Percentiles rank a stretch among this genome's conserved stretches.
These are phyloP conservation scores for Mesorhabditis spiculigera DNA, from an alignment of 2,888 invertebrate species.

Conservation along the genomic window DNA sequence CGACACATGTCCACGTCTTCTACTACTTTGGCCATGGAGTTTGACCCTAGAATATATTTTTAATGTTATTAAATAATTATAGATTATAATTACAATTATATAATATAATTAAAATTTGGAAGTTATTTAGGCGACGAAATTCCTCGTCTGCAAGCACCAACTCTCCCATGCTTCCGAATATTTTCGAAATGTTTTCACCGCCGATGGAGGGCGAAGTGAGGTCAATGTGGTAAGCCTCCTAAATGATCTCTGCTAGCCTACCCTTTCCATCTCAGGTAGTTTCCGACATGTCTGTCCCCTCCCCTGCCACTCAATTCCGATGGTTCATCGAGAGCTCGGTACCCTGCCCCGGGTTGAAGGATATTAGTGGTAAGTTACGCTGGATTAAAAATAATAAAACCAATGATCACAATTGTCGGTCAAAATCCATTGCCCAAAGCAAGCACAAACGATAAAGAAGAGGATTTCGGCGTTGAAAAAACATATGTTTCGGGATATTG, in stretches of 20 bases:
- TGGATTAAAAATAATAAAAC: too few species aligned
- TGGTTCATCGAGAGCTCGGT: slow-evolving; percentile 56
- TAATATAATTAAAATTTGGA: slow-evolving; percentile 5
- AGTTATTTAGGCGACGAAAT: slow-evolving; percentile 44
- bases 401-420: too few species aligned
- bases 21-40: too few species aligned
- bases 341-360: slow-evolving; percentile 51
- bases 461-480: too few species aligned
- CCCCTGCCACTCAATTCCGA: slow-evolving; percentile 40
- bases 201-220: slow-evolving; percentile 20
- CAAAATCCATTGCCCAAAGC: too few species aligned
- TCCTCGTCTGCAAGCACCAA: slow-evolving; percentile 55
- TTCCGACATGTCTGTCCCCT: slow-evolving; percentile 31
- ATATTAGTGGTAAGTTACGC: slow-evolving; percentile 40
- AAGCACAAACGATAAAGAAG: too few species aligned
- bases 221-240: slow-evolving; percentile 22
- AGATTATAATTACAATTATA: too few species aligned
- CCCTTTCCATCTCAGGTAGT: slow-evolving; percentile 23
- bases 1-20: too few species aligned
- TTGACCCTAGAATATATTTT: too few species aligned
- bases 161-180: slow-evolving; percentile 53
- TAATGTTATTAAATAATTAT: too few species aligned
- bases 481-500: too few species aligned
- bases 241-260: too few species aligned
- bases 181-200: slow-evolving; percentile 48